These are phyloP conservation scores for Chrysolina americana DNA, from an alignment of 2,888 invertebrate species.

Conservation along the genomic window DNA sequence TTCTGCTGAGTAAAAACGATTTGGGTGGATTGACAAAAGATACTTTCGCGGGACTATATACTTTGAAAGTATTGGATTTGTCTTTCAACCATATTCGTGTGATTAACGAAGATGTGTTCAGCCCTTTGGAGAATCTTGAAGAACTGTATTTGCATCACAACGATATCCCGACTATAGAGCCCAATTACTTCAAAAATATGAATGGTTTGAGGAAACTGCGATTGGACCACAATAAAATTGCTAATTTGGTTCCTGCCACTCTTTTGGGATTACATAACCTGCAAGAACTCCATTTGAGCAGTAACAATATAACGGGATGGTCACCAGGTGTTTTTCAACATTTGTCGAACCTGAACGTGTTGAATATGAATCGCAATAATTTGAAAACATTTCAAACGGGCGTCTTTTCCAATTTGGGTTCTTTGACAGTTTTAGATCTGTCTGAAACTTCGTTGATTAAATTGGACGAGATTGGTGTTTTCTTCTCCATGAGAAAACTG, in stretches of 20 bases:
- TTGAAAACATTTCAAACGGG: slow-evolving; percentile 50
- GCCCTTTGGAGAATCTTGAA: slow-evolving; percentile 6
- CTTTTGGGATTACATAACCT: not conserved
- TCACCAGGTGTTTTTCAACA: slow-evolving; percentile 47
- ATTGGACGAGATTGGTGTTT: slow-evolving; percentile 45
- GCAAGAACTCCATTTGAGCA: slow-evolving; percentile 37
- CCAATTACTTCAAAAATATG: slow-evolving; percentile 40
- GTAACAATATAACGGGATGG: slow-evolving; percentile 44
- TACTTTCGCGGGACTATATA: not conserved
- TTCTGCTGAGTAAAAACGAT: slow-evolving; percentile 3
- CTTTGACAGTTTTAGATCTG: slow-evolving; percentile 48
- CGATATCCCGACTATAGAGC: slow-evolving; percentile 36
- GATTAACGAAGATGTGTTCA: slow-evolving; percentile 19
- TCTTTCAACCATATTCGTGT: slow-evolving; percentile 2
- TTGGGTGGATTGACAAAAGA: not conserved
- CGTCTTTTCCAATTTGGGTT: slow-evolving; percentile 50
- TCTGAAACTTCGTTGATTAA: slow-evolving; percentile 47
- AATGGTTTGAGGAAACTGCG: slow-evolving; percentile 34
- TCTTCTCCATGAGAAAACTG: slow-evolving; percentile 48
- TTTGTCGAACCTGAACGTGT: slow-evolving; percentile 37
- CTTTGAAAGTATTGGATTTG: slow-evolving; percentile 14
- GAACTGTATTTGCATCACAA: slow-evolving; percentile 32
- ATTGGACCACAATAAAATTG: slow-evolving; percentile 42
- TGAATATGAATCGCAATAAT: slow-evolving; percentile 48
- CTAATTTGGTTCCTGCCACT: slow-evolving; percentile 16